Percentiles rank a stretch among this genome's conserved stretches.
phyloP scores from a whole-genome alignment of 2,888 invertebrate genomes.

The Listrodromus nycthemerus region DNA sequence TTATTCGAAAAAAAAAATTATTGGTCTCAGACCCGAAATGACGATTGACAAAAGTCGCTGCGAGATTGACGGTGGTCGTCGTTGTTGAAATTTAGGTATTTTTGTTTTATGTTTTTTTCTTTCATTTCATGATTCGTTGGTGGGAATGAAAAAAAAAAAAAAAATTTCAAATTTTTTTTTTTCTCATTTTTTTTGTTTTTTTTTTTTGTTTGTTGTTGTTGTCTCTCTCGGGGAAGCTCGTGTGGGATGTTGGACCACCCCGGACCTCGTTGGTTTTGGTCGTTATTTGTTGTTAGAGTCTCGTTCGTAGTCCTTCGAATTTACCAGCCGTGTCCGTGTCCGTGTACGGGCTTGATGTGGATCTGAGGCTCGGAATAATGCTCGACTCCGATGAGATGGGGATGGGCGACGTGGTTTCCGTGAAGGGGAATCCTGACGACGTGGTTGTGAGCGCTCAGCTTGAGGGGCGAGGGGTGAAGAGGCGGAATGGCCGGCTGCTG shows the following conservation, averaged over 20 bases:
- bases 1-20: slow-evolving; percentile 64
- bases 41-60: slow-evolving; percentile 65
- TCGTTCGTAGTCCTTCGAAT: neutral
- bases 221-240: too few species aligned
- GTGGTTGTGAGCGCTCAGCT: slow-evolving; percentile 78
- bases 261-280: slow-evolving; percentile 70
- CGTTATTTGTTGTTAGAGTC: slow-evolving; percentile 49
- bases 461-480: slow-evolving; percentile 81
- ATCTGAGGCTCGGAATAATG: slow-evolving; percentile 85
- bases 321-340: slow-evolving; percentile 84
- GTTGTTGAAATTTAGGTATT: slow-evolving; percentile 29
- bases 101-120: slow-evolving; percentile 11
- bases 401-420: slow-evolving; percentile 83
- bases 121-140: slow-evolving; percentile 25
- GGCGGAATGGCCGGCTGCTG: slow-evolving; percentile 80
- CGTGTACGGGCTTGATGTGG: slow-evolving; percentile 86
- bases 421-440: slow-evolving; percentile 77
- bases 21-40: slow-evolving; percentile 62
- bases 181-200: neutral
- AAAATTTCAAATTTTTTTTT: slow-evolving; percentile 11
- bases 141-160: slow-evolving; percentile 20
- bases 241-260: slow-evolving; percentile 71
- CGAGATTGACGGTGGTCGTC: slow-evolving; percentile 57
- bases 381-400: slow-evolving; percentile 86
- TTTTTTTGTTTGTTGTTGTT: slow-evolving; percentile 20